Evolutionary conservation across 1,140 invertebrate genomes (phyloP), one percentile per base, ranked within the genome.

Genomic region (Oedothorax gibbosus): DNA sequence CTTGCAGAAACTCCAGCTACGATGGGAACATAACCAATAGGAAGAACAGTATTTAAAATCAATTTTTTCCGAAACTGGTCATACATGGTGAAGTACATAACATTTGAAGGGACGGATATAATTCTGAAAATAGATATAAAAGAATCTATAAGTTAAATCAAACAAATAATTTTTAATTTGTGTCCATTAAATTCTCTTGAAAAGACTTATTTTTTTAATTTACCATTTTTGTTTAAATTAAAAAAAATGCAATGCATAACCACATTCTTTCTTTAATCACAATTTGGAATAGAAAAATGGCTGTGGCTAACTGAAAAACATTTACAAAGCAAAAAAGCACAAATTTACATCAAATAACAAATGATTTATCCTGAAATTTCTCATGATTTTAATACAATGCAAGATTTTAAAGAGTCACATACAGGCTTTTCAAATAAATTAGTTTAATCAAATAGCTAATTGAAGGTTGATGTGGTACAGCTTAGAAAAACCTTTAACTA

Each of bases 11-110:
- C 87, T 68, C 65, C 54, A 49, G 84, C 21, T 49, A 85, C 18
- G 9, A 64, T 49, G 5, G 91, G 91, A 65, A 89, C 88, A 87
- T 88, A 90, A 87, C 54, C 66, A 50, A 54, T 18, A 20, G 56
- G 21, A 56, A n/a, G 12, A 54, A 50, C 15, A n/a, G 56, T 20
- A 15, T 18, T 56, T 50, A n/a, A 72, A 21, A 14, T 57, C 14
- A 91, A 89, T 15, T 9, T 21, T n/a, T 87, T 62, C 50, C 75
- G 71, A 10, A 91, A 78, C 79, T 90, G 90, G 85, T 92, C 92
- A 87, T 92, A 92, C 71, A 89, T 87, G 6, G 92, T 91, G 85
- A 92, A 92, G 85, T 92, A 92, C 15, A 92, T 89, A n/a, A 92
- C 91, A 18, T 91, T 92, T 14, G 90, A 89, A n/a, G 92, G 92